Base-by-base conservation (phyloP, 2,113 vertebrate genomes). In the Cygnus atratus region DNA sequence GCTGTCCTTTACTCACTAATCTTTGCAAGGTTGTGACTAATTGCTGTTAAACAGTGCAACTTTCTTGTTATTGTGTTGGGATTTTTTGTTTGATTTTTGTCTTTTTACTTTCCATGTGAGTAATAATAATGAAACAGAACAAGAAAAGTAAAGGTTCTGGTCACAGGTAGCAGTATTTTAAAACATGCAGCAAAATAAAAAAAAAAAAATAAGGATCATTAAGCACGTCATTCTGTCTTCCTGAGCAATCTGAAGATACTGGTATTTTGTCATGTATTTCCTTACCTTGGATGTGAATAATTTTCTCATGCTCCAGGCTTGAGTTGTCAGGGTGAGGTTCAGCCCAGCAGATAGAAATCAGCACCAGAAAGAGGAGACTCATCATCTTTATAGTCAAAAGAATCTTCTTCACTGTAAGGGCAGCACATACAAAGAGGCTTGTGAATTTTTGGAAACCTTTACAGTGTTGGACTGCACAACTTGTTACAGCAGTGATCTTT, bases 271-370 rank as follows among this genome's bases (percentile, higher is more conserved):
- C 50, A 68, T 5, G 5, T 59, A 52, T 90, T 97, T 96, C 97
- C 99, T 98, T 99, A 99, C 99, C 99, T 98, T 97, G 98, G 92
- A 99, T 74, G 80, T 99, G 99, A 97, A 99, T 98, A 93, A 99
- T 99, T 95, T 98, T 98, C 86, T 98, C 98, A 92, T 97, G 97
- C 73, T 97, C 98, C 97, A 98, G 96, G 89, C 98, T 98, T 88
- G 97, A 98, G 66, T 97, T 98, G 90, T 93, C 82, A 88, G 98
- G 97, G 75, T 98, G 97, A 94, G 97, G 98, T 97, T 98, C 98
- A 97, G 98, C 98, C 98, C 99, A 98, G 84, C 97, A 99, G 97
- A 98, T 76, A 90, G 98, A 98, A 96, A 99, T 97, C 92, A 99
- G 97, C 97, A 98, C 98, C 98, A 99, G 98, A 92, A 97, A 98